Evolutionary conservation across 2,888 invertebrate species (phyloP), one percentile per base, ranked within the genome.

Genomic region (Oxycera nigricornis): DNA sequence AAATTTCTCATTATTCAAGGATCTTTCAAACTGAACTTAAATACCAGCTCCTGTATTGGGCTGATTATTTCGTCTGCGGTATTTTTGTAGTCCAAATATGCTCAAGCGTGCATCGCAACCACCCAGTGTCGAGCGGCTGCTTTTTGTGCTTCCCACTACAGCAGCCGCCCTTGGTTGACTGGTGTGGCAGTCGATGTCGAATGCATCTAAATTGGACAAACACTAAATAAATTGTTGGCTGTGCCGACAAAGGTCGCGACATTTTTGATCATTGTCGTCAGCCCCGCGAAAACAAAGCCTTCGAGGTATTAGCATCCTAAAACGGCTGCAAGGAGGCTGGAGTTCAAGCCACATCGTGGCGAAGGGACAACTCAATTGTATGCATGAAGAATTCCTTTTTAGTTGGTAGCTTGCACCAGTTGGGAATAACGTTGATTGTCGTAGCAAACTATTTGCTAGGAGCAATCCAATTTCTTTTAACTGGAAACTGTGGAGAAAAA

Each of bases 231-330:
- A 70, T 70, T 70, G 70, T 70, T 55, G 28, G 17, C 30, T 9
- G 20, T 52, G 70, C 70, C 70, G 70, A 70, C 70, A 70, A 70
- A 70, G 70, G 70, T 70, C 70, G 70, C 52, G 70, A 70, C 70
- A 68, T 68, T 68, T 70, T 55, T 30, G 70, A 70, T 55, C 70
- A n/a, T n/a, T n/a, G 70, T 20, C 31, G 55, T 11, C 70, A 52
- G 22, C 55, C 52, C 31, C 14, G 67, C 67, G 46, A 70, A 55
- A 52, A 55, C 52, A 52, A 70, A 35, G 55, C 30, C 22, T 52
- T 2, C 65, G 22, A 35, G 20, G 24, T 26, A 65, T 65, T 65
- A 39, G 65, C 65, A 65, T 65, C 70, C 70, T 31, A 70, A 70
- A 31, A 52, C 55, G 52, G 70, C 31, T 1, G 46, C 67, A 50